A percentile compares a stretch with the other conserved stretches of the same genome.
These are phyloP conservation scores for Thera obeliscata DNA, from an alignment of 2,888 invertebrate genomes.

Conservation along the genomic window DNA sequence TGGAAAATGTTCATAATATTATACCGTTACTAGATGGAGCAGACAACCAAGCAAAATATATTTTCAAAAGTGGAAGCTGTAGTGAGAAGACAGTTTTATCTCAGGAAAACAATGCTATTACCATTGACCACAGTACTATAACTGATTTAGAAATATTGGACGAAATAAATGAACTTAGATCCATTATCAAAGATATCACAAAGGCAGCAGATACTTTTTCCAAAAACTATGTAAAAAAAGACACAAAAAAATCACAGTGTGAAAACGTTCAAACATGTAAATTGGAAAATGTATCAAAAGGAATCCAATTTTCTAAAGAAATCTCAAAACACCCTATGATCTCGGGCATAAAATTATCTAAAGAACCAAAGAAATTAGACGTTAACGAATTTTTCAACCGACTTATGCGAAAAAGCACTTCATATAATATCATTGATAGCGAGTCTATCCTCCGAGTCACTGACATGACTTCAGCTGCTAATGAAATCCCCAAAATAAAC, in stretches of 20 bases:
- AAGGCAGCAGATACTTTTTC: conserved; percentile 58
- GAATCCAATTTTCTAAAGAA: conserved; percentile 56
- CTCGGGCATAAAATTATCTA: conserved; percentile 57
- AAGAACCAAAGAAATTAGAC: conserved; percentile 53
- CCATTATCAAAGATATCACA: conserved; percentile 60
- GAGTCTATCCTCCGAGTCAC: conserved; percentile 72
- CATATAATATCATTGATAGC: conserved; percentile 71
- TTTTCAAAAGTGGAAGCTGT: conserved; percentile 48
- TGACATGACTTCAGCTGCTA: conserved; percentile 66
- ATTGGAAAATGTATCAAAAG: conserved; percentile 50
- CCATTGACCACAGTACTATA: conserved; percentile 40
- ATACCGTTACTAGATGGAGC: conserved; percentile 66
- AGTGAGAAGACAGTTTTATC: conserved; percentile 33
- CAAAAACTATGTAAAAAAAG: conserved; percentile 49
- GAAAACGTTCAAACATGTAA: conserved; percentile 27
- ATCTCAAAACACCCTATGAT: conserved; percentile 42
- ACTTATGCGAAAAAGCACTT: conserved; percentile 62
- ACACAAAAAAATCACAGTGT: conserved; percentile 31
- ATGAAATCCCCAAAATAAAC: conserved; percentile 39
- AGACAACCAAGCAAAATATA: conserved; percentile 59
- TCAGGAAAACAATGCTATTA: conserved; percentile 27
- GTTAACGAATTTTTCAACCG: conserved; percentile 48
- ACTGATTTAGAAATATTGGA: conserved; percentile 54
- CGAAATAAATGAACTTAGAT: conserved; percentile 63
- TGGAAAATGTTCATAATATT: conserved; percentile 47